Evolutionary conservation across 1,140 invertebrate genomes (phyloP), one percentile per base, ranked within the genome.

Genomic region (Musca vetustissima): DNA sequence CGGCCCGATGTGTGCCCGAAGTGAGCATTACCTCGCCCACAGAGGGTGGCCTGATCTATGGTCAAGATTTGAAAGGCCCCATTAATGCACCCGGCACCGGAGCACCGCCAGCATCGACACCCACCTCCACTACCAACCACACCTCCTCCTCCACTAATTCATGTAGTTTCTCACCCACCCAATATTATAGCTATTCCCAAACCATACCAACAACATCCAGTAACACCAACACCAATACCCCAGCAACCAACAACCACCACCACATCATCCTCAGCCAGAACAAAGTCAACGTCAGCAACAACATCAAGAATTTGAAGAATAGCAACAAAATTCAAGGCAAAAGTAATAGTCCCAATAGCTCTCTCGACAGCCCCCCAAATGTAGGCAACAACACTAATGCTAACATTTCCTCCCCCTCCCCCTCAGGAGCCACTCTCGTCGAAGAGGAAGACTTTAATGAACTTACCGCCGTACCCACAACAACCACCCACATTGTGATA

Each of bases 381-480:
- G 74, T 72, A 78, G 74, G 69, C 36, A 79, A 76, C 64, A 77
- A 75, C 70, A 77, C 76, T 80, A 80, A 80, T 76, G 17, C 28
- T 73, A 77, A 75, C 76, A 79, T 80, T 80, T 80, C 76, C 74
- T 80, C 78, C 72, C 72, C 78, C 80, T 80, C 76, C 74, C 78
- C 78, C 72, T 73, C 78, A 78, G 78, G 78, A 73, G 78, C 75
- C 66, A 80, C 78, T 72, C 73, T 80, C 72, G 78, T 80, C 69
- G 78, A 80, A 64, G 78, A 80, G 73, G 78, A 80, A 73, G 78
- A 80, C 70, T 80, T 80, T 49, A 80, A 76, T 50, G 74, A 80
- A 72, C 68, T 74, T 57, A 72, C 75, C 17, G 67, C 73, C 13
- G 68, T 70, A 14, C 66, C 66, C 14, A 59, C 49, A 67, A 65